A percentile compares a stretch with the other conserved stretches of the same genome.
Conservation (phyloP, 2,113 vertebrate species). For the Larimichthys polyactis region DNA sequence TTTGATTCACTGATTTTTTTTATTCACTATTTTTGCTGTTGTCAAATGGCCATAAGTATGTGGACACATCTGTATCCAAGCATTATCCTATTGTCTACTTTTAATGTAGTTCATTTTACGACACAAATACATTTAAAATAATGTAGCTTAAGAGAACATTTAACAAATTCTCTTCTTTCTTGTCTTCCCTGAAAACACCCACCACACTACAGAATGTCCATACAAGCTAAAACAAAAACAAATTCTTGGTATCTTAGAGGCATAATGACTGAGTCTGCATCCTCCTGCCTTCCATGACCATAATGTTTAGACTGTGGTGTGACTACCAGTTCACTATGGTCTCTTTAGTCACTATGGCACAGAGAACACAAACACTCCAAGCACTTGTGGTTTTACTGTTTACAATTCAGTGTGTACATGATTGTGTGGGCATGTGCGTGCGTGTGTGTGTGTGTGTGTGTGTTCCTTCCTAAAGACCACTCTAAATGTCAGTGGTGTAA, state of each 20-base stretch:
- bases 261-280: constrained; percentile 20
- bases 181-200: not conserved
- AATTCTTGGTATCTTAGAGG: not conserved
- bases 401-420: constrained; percentile 16
- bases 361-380: constrained; percentile 38
- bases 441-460: not conserved
- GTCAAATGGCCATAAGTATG: not conserved
- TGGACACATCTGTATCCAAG: not conserved
- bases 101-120: not conserved
- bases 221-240: not conserved
- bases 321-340: constrained; percentile 14
- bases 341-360: constrained; percentile 23
- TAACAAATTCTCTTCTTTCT: not conserved
- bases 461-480: constrained; percentile 11
- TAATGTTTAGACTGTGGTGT: constrained; percentile 48
- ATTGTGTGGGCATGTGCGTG: not conserved
- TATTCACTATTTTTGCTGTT: too few relatives aligned
- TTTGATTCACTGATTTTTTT: not conserved
- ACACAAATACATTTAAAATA: not conserved
- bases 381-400: constrained; percentile 40
- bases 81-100: not conserved
- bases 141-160: too few relatives aligned
- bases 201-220: not conserved
- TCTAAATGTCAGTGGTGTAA: constrained; percentile 40
- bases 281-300: constrained; percentile 12